Conservation (phyloP, 2,888 invertebrate genomes). For the Exocentrus adspersus region DNA sequence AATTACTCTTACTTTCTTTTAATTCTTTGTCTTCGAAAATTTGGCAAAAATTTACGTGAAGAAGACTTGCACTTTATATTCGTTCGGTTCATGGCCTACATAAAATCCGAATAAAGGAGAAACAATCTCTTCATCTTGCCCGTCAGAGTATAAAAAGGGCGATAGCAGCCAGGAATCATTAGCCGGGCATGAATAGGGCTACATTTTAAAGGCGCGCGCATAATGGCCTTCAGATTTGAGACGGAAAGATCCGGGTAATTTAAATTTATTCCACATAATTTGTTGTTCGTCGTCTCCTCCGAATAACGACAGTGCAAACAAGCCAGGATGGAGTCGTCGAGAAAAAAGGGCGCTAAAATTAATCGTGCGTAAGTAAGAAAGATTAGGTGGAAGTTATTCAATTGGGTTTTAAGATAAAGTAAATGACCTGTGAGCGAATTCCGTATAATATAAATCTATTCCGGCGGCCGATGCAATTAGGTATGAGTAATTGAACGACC, state of each 20-base stretch:
- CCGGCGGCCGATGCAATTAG: slow-evolving; percentile 20
- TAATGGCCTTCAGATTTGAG: slow-evolving; percentile 18
- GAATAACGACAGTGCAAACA: slow-evolving; percentile 11
- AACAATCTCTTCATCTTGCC: neutral
- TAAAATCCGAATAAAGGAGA: too few relatives aligned
- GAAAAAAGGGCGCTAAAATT: slow-evolving; percentile 42
- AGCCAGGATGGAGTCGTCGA: slow-evolving; percentile 19
- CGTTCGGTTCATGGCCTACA: too few relatives aligned
- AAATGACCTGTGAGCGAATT: slow-evolving; percentile 47
- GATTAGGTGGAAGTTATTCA: slow-evolving; percentile 49
- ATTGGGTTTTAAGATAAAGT: slow-evolving; percentile 45
- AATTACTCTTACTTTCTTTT: neutral
- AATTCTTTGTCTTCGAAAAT: neutral
- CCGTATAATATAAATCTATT: slow-evolving; percentile 41
- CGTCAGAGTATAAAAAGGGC: neutral
- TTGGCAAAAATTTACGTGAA: too few relatives aligned
- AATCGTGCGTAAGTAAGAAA: slow-evolving; percentile 47
- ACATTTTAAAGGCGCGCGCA: slow-evolving; percentile 2
- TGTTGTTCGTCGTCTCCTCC: slow-evolving; percentile 22
- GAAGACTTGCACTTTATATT: too few relatives aligned
- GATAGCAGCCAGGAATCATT: neutral
- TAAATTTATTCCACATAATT: slow-evolving; percentile 29
- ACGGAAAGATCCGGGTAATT: slow-evolving; percentile 15
- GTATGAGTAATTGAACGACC: slow-evolving; percentile 19
- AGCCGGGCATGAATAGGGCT: neutral